A percentile compares a stretch with the other conserved stretches of the same genome.
Conservation (phyloP, 2,797 vertebrate genomes). For the Poeciliopsis turneri region DNA sequence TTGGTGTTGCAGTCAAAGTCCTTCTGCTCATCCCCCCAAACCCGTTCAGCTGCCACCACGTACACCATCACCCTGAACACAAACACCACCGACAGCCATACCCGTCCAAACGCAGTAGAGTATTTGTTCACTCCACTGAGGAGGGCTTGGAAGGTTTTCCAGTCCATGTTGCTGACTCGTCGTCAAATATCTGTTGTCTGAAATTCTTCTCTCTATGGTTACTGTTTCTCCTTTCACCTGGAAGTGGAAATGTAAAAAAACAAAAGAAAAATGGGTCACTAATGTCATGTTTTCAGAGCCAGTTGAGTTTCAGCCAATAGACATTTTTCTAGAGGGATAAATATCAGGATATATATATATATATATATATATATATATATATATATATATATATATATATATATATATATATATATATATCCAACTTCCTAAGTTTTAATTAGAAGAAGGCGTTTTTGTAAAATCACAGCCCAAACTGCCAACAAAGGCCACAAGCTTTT, state of each 20-base stretch:
- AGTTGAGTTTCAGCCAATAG: background rate
- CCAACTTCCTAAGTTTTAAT: background rate
- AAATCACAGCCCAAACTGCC: constrained; percentile 6
- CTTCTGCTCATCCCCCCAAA: constrained; percentile 97
- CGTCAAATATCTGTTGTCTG: constrained; percentile 32
- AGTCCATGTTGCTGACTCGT: constrained; percentile 86
- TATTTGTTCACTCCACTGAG: constrained; percentile 97
- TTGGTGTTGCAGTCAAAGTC: constrained; percentile 97
- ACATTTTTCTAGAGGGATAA: background rate
- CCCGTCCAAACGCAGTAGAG: constrained; percentile 92
- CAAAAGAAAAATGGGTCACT: constrained; percentile 21
- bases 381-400: no score
- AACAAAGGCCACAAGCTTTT: constrained; percentile 20
- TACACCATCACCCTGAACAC: constrained; percentile 97
- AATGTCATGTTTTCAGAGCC: background rate
- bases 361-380: no score
- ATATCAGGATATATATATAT: background rate
- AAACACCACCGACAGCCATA: constrained; percentile 98
- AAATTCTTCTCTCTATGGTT: constrained; percentile 13
- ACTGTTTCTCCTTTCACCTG: constrained; percentile 45
- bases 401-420: no score
- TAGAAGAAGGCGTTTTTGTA: background rate
- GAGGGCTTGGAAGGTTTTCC: constrained; percentile 92
- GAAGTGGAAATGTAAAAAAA: constrained; percentile 16
- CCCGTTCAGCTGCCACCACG: constrained; percentile 93